These are phyloP conservation scores for Microctonus aethiopoides DNA, from an alignment of 2,888 invertebrate genomes.

Conservation along the genomic window DNA sequence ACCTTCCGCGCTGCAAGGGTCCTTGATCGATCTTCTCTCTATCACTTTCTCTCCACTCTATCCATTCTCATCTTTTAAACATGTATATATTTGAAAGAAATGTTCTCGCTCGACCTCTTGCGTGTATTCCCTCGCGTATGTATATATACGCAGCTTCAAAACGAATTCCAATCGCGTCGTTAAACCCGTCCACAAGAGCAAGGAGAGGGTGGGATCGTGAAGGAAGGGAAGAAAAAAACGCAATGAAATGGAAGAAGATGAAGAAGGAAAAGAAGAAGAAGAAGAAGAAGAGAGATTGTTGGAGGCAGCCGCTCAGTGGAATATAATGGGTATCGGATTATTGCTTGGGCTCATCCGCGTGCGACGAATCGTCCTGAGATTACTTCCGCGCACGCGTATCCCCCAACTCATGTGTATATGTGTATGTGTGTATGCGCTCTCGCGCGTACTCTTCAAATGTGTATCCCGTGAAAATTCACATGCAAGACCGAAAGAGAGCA, in stretches of 20 bases:
- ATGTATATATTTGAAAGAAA: slow-evolving; percentile 17
- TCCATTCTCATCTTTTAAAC: slow-evolving; percentile 37
- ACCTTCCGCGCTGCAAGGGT: slow-evolving; percentile 25
- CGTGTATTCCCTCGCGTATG: slow-evolving; percentile 17
- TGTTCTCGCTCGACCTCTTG: slow-evolving; percentile 31
- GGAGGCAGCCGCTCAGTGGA: slow-evolving; percentile 42
- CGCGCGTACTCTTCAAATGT: neutral
- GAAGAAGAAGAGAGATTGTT: slow-evolving; percentile 29
- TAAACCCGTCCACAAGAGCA: slow-evolving; percentile 40
- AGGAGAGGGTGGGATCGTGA: slow-evolving; percentile 31
- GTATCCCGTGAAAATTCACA: slow-evolving; percentile 3
- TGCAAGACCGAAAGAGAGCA: neutral
- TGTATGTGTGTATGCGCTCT: neutral
- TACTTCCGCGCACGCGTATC: slow-evolving; percentile 42
- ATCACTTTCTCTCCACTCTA: neutral
- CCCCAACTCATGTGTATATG: neutral
- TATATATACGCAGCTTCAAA: slow-evolving; percentile 36
- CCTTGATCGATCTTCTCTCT: slow-evolving; percentile 27
- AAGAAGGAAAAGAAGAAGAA: slow-evolving; percentile 27
- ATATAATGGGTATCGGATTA: slow-evolving; percentile 49
- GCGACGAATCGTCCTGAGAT: slow-evolving; percentile 47
- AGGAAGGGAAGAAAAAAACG: slow-evolving; percentile 29
- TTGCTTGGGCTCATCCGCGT: slow-evolving; percentile 46
- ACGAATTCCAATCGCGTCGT: slow-evolving; percentile 49
- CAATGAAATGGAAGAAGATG: slow-evolving; percentile 21